phyloP scores from a whole-genome alignment of 2,113 vertebrate genomes.

The Petroica traversi region DNA sequence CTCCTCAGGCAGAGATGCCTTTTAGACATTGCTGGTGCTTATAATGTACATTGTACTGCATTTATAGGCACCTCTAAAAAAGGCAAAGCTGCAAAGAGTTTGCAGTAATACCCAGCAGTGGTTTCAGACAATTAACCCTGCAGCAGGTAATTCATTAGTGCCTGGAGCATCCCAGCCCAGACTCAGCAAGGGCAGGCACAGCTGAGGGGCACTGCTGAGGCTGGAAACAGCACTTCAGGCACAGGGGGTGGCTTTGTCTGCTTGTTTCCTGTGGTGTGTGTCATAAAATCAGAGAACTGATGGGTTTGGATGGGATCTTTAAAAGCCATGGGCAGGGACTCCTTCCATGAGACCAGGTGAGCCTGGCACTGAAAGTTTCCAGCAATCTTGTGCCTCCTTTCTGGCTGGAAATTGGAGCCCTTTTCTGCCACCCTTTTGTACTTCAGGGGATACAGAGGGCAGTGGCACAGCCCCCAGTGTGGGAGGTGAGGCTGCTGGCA shows the following conservation, averaged over 20 bases:
- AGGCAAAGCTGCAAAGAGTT: background rate
- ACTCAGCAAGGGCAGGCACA: background rate
- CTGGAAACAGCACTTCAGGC: background rate
- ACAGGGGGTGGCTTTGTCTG: accelerated
- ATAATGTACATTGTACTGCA: accelerated
- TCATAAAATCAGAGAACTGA: background rate
- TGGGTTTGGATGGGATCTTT: background rate
- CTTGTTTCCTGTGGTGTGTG: accelerated
- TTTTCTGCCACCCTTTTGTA: accelerated
- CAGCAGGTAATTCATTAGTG: background rate
- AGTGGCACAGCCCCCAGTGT: accelerated
- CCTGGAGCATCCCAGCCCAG: background rate
- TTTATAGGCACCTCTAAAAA: background rate
- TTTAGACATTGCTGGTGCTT: background rate
- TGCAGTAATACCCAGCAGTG: background rate
- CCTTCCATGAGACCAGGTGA: background rate
- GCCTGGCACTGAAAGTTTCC: background rate
- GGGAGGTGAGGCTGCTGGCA: background rate
- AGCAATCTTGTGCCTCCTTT: background rate
- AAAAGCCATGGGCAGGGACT: background rate
- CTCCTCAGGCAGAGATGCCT: background rate
- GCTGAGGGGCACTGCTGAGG: background rate
- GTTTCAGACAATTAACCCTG: background rate
- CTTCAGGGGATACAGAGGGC: background rate
- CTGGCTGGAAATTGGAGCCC: background rate